Base-by-base conservation (phyloP, 2,888 invertebrate genomes). In the Calliopum simillimum region DNA sequence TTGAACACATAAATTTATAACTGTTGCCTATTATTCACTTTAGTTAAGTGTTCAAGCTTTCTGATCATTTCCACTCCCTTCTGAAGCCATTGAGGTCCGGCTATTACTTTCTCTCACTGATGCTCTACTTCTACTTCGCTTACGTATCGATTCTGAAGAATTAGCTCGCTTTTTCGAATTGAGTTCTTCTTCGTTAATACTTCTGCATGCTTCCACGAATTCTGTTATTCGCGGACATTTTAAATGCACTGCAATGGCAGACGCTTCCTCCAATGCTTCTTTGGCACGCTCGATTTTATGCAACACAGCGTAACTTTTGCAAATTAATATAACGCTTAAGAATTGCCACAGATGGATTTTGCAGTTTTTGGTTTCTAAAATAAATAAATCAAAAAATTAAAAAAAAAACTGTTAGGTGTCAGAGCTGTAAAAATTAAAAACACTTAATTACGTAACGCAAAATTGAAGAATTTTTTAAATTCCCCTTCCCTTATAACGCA, bases 331-430 rank as follows among this genome's bases (percentile, higher is more conserved):
- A 2, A 77, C 75, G 61, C 80, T 77, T 0, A 83, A 73, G 16
- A 84, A 81, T 21, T 78, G 75, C 84, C 84, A 84, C 13, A 83
- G 75, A 3, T 74, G 72, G 25, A 81, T 82, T 16, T 80, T 81
- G 71, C 79, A 81, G 2, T 46, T 70, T 55, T 72, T 76, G 0
- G 80, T 76, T 76, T 80, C 83, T 71, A 64, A 59, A 4, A 78
- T 58, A 16, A 64, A 33, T 53, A 44, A 13, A 33, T 16, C 3
- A 14, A 51, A 53, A 46, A 13, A 55, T 44, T 33, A 33, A 33
- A 5, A 33, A 6, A 8, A 8, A 41, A 49, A 4, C 14, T 19
- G 16, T 5, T n/a, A 23, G 3, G 49, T 33, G 4, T 33, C 33
- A 33, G 33, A 33, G 1, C 8, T 33, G n/a, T n/a, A n/a, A n/a